Base-by-base conservation (phyloP, 1,140 invertebrate genomes). In the Epicauta chinensis region DNA sequence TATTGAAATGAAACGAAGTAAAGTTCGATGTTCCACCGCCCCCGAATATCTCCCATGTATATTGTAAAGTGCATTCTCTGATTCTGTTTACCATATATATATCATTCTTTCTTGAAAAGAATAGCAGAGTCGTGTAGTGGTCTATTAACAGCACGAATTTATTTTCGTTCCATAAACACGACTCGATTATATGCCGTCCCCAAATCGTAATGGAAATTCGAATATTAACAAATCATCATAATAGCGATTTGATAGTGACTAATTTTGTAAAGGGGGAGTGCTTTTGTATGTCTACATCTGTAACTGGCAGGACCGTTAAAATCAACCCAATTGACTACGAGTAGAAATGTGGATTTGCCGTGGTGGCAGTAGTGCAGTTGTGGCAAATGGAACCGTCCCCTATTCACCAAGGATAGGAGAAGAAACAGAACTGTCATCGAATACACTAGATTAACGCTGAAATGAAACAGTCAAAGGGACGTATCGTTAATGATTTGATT, bases 121-220 rank as follows among this genome's bases (percentile, higher is more conserved):
- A 73, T 73, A 73, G 72, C 72, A 63, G 64, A 73, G 71, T 70
- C 72, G 66, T 73, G 72, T 73, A 73, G 56, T 68, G 65, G 70
- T 71, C 70, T 72, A 73, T 73, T 73, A 73, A 69, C 65, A 71
- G 69, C 23, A 70, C 65, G 71, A 67, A 73, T 73, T 73, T 73
- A 73, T 73, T 73, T 73, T 73, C 72, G 71, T 73, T 73, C 23
- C n/a, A n/a, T n/a, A n/a, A n/a, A n/a, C n/a, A n/a, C n/a, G n/a
- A n/a, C n/a, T n/a, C n/a, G n/a, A n/a, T n/a, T n/a, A n/a, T n/a
- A n/a, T n/a, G n/a, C n/a, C n/a, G n/a, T n/a, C n/a, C n/a, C n/a
- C n/a, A n/a, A n/a, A 52, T 37, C 40, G 32, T 34, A 55, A 55
- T 55, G 53, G 51, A 46, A 55, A 50, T 47, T 41, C 43, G 47